Conservation (phyloP, 2,113 vertebrate species). For the Phyllostomus discolor region DNA sequence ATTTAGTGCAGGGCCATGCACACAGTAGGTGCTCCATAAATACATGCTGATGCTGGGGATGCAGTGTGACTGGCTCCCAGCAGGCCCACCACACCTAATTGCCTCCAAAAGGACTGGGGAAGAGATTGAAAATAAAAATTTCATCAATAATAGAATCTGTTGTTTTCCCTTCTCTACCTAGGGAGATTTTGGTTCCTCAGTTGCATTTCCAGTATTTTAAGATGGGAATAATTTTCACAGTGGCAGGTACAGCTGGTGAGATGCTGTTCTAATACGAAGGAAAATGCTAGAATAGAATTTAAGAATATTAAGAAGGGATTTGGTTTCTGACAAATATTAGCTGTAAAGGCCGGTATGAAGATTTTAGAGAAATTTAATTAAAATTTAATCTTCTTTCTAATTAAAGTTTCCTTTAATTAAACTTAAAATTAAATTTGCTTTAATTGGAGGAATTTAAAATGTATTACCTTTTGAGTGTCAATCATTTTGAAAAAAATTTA, state of each 20-base stretch:
- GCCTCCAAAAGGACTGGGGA: slow-evolving; percentile 43
- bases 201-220: slow-evolving; percentile 82
- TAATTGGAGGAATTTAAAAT: slow-evolving; percentile 87
- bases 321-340: slow-evolving; percentile 85
- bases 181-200: slow-evolving; percentile 72
- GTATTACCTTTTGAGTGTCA: slow-evolving; percentile 85
- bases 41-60: slow-evolving; percentile 47
- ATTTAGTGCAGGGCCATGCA: slow-evolving; percentile 18
- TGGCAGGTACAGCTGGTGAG: slow-evolving; percentile 79
- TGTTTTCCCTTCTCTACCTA: slow-evolving; percentile 58
- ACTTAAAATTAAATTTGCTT: slow-evolving; percentile 88
- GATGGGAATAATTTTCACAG: slow-evolving; percentile 78
- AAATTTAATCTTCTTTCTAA: slow-evolving; percentile 89
- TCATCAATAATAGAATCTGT: slow-evolving; percentile 71
- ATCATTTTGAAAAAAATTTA: slow-evolving; percentile 77
- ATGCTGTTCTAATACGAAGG: slow-evolving; percentile 82
- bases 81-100: slow-evolving; percentile 37
- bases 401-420: slow-evolving; percentile 89
- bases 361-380: slow-evolving; percentile 89
- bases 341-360: slow-evolving; percentile 83
- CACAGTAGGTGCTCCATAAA: slow-evolving; percentile 67
- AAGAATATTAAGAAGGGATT: slow-evolving; percentile 89
- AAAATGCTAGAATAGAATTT: slow-evolving; percentile 85
- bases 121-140: slow-evolving; percentile 71
- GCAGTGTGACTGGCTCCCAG: slow-evolving; percentile 36